Evolutionary conservation across 2,797 vertebrate genomes (phyloP).

Genomic region (Spheniscus humboldti): DNA sequence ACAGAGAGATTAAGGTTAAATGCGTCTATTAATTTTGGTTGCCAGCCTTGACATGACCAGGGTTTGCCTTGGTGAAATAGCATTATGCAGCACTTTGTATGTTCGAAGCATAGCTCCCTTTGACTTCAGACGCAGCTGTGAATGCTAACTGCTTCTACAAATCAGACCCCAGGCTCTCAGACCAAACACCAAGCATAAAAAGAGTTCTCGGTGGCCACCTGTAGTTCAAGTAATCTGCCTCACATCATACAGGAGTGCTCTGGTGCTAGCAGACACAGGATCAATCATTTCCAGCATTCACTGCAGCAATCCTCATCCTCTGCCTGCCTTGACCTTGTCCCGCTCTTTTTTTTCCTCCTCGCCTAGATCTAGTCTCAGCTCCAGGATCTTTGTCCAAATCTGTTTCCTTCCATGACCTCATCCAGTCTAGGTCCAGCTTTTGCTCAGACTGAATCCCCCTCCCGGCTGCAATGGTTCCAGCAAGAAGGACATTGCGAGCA

Average conservation of each 20-base stretch:
- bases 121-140: background rate
- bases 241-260: background rate
- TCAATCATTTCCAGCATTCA: background rate
- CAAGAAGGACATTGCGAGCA: background rate
- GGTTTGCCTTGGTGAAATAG: background rate
- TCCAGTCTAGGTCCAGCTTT: background rate
- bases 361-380: background rate
- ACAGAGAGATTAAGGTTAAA: background rate
- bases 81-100: background rate
- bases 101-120: background rate
- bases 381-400: background rate
- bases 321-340: background rate
- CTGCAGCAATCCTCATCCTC: background rate
- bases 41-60: background rate
- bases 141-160: constrained; percentile 4
- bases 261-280: background rate
- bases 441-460: background rate
- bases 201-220: background rate
- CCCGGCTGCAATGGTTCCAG: background rate
- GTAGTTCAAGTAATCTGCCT: background rate
- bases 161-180: background rate
- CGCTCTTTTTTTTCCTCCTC: background rate
- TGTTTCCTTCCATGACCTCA: background rate
- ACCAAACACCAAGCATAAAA: background rate
- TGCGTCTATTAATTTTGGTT: background rate